Percentiles rank a stretch among this genome's conserved stretches.
Evolutionary conservation across 2,113 vertebrate species (phyloP).

Genomic region (Eretmochelys imbricata): DNA sequence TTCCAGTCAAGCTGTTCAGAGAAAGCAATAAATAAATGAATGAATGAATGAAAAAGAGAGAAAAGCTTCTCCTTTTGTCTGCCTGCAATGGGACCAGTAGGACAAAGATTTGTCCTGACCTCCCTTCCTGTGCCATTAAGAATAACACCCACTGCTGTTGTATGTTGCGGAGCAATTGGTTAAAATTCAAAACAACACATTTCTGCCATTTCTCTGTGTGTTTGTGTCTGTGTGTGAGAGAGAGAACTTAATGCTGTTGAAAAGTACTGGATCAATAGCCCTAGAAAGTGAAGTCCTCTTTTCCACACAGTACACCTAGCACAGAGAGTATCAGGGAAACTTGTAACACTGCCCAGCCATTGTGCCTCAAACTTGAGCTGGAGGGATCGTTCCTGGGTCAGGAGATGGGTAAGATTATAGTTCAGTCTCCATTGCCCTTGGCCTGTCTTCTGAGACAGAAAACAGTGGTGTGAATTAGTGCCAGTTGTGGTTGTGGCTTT

Average conservation of each 20-base stretch:
- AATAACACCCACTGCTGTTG: slow-evolving; percentile 1
- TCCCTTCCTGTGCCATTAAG: slow-evolving; percentile 30
- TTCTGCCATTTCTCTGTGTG: not conserved
- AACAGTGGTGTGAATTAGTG: not conserved
- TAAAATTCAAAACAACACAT: not conserved
- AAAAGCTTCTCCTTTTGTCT: slow-evolving; percentile 67
- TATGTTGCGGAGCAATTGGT: not conserved
- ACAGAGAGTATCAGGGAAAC: not conserved
- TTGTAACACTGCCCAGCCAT: not conserved
- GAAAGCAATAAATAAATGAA: not conserved
- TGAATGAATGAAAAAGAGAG: not conserved
- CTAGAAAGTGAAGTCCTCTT: not conserved
- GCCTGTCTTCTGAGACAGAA: not conserved
- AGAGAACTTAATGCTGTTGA: not conserved
- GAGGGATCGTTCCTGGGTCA: not conserved
- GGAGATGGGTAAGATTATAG: not conserved
- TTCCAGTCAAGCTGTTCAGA: slow-evolving; percentile 75
- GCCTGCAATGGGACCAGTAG: slow-evolving; percentile 39
- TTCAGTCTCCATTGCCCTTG: not conserved
- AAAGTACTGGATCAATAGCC: not conserved
- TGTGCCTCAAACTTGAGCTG: not conserved
- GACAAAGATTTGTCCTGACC: slow-evolving; percentile 53
- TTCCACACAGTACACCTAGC: not conserved
- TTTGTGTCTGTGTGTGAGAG: not conserved
- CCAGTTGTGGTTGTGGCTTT: not conserved